These are phyloP conservation scores for Acanthosoma haemorrhoidale DNA, from an alignment of 2,888 invertebrate genomes.

Conservation along the genomic window DNA sequence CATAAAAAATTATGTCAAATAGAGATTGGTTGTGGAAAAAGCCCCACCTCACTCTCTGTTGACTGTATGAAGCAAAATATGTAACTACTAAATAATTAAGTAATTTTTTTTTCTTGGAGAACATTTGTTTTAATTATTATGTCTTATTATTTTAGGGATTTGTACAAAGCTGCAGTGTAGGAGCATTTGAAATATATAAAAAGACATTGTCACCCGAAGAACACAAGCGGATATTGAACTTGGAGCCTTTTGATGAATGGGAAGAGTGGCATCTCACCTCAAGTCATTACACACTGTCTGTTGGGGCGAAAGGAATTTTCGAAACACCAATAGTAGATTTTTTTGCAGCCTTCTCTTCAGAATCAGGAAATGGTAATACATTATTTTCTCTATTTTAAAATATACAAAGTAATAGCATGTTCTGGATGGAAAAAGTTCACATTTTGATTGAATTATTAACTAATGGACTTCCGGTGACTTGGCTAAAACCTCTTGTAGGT, in stretches of 20 bases:
- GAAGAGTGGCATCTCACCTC: constrained; percentile 51
- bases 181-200: constrained; percentile 45
- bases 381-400: no score
- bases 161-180: constrained; percentile 33
- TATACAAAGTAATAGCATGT: no score
- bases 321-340: background rate
- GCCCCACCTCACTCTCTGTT: no score
- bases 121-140: background rate
- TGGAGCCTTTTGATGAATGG: constrained; percentile 51
- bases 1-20: no score
- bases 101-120: background rate
- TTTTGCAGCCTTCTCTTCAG: background rate
- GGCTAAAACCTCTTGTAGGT: no score
- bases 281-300: constrained; percentile 48
- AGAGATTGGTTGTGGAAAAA: no score
- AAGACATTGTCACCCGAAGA: constrained; percentile 43
- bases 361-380: background rate
- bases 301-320: constrained; percentile 33
- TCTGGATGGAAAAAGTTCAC: no score
- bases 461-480: no score
- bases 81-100: no score
- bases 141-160: constrained; percentile 40
- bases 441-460: no score
- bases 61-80: no score
- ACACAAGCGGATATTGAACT: constrained; percentile 43